Base-by-base conservation (phyloP, 2,797 vertebrate genomes). In the Peromyscus nudipes region DNA sequence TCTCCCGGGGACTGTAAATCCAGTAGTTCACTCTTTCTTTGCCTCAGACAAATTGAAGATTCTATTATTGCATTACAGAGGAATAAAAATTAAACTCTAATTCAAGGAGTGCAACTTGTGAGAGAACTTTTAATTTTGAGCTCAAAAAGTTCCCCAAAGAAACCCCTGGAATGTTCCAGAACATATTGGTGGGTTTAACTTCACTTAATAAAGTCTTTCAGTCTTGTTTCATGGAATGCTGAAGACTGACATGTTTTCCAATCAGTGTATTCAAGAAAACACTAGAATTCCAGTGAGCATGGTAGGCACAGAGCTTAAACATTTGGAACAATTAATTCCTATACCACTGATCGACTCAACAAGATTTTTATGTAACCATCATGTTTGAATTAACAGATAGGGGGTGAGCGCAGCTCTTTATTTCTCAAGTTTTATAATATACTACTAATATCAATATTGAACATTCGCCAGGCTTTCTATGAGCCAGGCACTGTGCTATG, bases 391-490 rank as follows among this genome's bases (percentile, higher is more conserved):
- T 71, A 96, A 95, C 46, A 95, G 67, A 46, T 57, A 90, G 81
- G 92, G 80, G 84, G 29, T 79, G 95, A 96, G 89, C 94, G 71
- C 89, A 97, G 94, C 80, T 96, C 94, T 87, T 93, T 92, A 89
- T 81, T 92, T 94, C 83, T 96, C 95, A 90, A 92, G 52, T 91
- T 86, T 95, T 93, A 76, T 55, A 77, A 92, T 95, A 96, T 65
- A 87, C 92, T 93, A 97, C 65, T 89, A 92, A 55, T 40, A 88
- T 96, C 88, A 94, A 84, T 85, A 97, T 80, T 95, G 60, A 96
- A 97, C 80, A 92, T 82, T 93, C 67, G 93, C 93, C 83, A 97
- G 96, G 89, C 84, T 95, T 90, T 82, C 97, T 97, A 91, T 14
- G 69, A 85, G 91, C 82, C 91, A 92, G 94, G 79, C 77, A 93